Evolutionary conservation across 2,113 vertebrate genomes (phyloP), one percentile per base, ranked within the genome.

Genomic region (Gasterosteus nipponicus): DNA sequence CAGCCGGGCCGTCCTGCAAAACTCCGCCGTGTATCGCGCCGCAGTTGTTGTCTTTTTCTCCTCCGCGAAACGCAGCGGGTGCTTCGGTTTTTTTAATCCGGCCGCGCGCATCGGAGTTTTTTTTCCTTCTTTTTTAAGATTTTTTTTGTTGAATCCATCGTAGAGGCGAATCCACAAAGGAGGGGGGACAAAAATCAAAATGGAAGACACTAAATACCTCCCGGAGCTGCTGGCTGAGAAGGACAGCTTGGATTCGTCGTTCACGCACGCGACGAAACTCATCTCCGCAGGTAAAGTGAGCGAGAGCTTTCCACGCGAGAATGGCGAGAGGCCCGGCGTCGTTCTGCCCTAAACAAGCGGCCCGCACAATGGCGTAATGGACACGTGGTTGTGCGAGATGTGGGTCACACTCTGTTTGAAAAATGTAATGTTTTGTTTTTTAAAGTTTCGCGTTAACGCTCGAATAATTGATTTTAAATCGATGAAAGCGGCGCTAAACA

Each of bases 211-310:
- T 31, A 98, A 98, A 68, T 99, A 99, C 59, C 91, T 99, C 54
- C 97, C 98, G 2, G 97, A 99, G 93, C 95, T 99, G 54, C 94
- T 97, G 93, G 98, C 98, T 0, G 98, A 99, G 75, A 99, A 97
- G 86, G 98, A 99, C 91, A 98, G 97, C 46, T 90, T 99, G 80
- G 98, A 99, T 86, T 95, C 96, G 11, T 98, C 97, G 12, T 98
- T 99, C 90, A 98, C 97, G 1, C 97, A 99, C 81, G 96, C 97
- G 44, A 97, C 96, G 96, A 97, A 97, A 77, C 94, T 93, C 0
- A 90, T 92, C 26, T 83, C 90, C 54, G 90, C 91, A 85, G 91
- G 92, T 93, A 90, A 11, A 1, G 31, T 53, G 18, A 4, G 41
- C 11, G 15, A 9, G 39, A 5, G 5, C 12, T 2, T 0, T 1